Evolutionary conservation across 2,888 invertebrate genomes (phyloP).

Genomic region (Acrocyrtus sp.): DNA sequence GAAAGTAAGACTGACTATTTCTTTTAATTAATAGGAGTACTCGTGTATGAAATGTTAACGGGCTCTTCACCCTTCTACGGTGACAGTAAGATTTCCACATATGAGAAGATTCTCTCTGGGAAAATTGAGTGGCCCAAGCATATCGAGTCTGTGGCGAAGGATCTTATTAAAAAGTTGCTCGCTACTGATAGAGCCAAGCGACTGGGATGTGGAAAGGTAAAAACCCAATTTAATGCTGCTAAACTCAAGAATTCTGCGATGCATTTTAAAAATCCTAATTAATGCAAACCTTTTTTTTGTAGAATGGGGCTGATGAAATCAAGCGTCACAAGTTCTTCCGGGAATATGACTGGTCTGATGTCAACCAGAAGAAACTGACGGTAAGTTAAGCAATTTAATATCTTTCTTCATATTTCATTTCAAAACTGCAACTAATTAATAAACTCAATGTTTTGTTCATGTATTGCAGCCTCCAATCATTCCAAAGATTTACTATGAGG

Average conservation of each 20-base stretch:
- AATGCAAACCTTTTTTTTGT: background rate
- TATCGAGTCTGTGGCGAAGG: conserved; percentile 93
- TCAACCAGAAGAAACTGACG: conserved; percentile 81
- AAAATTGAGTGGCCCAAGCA: conserved; percentile 96
- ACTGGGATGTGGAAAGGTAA: conserved; percentile 82
- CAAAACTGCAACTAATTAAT: conserved; percentile 2
- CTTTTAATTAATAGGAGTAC: conserved; percentile 74
- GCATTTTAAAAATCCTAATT: background rate
- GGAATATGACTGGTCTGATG: conserved; percentile 91
- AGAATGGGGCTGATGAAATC: conserved; percentile 73
- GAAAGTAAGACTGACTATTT: background rate
- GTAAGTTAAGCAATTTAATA: conserved; percentile 70
- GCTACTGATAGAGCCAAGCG: conserved; percentile 92
- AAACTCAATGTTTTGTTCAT: conserved; percentile 21
- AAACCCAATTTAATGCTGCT: background rate
- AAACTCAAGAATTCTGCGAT: background rate
- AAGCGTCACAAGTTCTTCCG: conserved; percentile 98
- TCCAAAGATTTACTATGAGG: conserved; percentile 89
- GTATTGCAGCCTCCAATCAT: conserved; percentile 86
- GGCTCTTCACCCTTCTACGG: conserved; percentile 97
- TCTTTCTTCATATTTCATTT: background rate
- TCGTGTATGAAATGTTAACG: conserved; percentile 91
- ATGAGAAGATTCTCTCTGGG: conserved; percentile 94
- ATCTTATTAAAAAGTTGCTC: conserved; percentile 92
- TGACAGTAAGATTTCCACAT: conserved; percentile 95